Base-by-base conservation (phyloP, 2,797 vertebrate species). In the Mus minutoides region DNA sequence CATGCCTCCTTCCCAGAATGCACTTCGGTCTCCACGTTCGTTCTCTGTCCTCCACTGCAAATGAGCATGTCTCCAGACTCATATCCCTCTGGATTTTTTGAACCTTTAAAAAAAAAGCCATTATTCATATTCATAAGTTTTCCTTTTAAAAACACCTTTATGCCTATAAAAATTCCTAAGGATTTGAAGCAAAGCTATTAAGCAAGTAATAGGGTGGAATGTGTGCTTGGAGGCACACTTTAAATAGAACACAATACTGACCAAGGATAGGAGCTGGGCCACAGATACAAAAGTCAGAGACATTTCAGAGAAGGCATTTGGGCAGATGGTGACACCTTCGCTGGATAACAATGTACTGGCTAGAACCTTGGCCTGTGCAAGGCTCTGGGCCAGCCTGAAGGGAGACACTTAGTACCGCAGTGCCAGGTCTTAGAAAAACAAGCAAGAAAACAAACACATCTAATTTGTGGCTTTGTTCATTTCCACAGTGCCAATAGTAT, bases 121-220 rank as follows among this genome's bases (percentile, higher is more conserved):
- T 22, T 67, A 69, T 17, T 21, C n/a, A 76, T 90, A 85, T 76
- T 71, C n/a, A 54, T 71, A 37, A 52, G 24, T 83, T 91, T 92
- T 69, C n/a, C 85, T 90, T 67, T 87, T 58, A 78, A 78, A 91
- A 94, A 84, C 17, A 86, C 86, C 73, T 95, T 84, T 64, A 69
- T 46, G 17, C 54, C 43, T 93, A 58, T 52, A 88, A 76, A 92
- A 91, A 17, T 43, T 58, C 24, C 29, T 91, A 40, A 17, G 6
- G 16, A 88, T 71, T 90, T 80, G 79, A 94, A 84, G 34, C 37
- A 90, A 88, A 84, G 46, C 29, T 64, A 60, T 92, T 58, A 96
- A 90, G 64, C 29, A 84, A 11, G 54, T 76, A 92, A 56, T 49
- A 46, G 87, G 43, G 43, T 73, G 29, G 14, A 79, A 67, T 52